These are phyloP conservation scores for Drosophila sordidula DNA, from an alignment of 2,888 invertebrate genomes.

Conservation along the genomic window DNA sequence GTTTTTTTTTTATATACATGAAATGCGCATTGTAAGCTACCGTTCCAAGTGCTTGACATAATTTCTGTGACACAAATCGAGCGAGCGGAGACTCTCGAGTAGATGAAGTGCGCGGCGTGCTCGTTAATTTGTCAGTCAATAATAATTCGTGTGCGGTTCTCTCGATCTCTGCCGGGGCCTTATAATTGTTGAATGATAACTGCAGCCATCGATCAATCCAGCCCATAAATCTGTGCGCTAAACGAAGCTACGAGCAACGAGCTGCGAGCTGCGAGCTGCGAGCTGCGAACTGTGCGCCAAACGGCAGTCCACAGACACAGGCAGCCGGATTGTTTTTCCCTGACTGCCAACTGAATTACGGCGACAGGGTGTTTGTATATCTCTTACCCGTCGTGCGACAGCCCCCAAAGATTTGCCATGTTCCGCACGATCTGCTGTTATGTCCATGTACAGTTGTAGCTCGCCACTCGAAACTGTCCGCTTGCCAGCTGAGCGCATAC, in stretches of 20 bases:
- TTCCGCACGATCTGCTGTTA: slow-evolving; percentile 58
- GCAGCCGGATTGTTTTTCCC: slow-evolving; percentile 24
- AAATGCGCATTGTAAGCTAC: slow-evolving; percentile 64
- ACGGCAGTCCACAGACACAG: slow-evolving; percentile 14
- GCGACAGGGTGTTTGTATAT: slow-evolving; percentile 64
- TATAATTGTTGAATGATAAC: slow-evolving; percentile 81
- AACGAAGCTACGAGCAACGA: slow-evolving; percentile 32
- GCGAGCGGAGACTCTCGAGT: slow-evolving; percentile 19
- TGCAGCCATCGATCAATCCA: slow-evolving; percentile 71
- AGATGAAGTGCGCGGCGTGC: slow-evolving; percentile 42
- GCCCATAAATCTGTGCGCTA: slow-evolving; percentile 68
- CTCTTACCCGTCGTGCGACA: slow-evolving; percentile 34
- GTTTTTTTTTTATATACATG: slow-evolving; percentile 8
- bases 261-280: slow-evolving; percentile 8
- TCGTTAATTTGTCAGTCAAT: slow-evolving; percentile 79
- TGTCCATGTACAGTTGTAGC: slow-evolving; percentile 49
- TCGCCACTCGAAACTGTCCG: slow-evolving; percentile 14
- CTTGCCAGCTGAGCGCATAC: slow-evolving; percentile 34
- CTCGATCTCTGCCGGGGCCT: slow-evolving; percentile 40
- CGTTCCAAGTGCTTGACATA: slow-evolving; percentile 74
- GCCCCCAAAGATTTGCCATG: slow-evolving; percentile 38
- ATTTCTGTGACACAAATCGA: slow-evolving; percentile 65
- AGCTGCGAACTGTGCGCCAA: slow-evolving; percentile 5
- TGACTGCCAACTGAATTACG: slow-evolving; percentile 59
- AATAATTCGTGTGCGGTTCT: slow-evolving; percentile 52